phyloP scores from a whole-genome alignment of 2,113 vertebrate species.

The Phylloscopus whistleri region DNA sequence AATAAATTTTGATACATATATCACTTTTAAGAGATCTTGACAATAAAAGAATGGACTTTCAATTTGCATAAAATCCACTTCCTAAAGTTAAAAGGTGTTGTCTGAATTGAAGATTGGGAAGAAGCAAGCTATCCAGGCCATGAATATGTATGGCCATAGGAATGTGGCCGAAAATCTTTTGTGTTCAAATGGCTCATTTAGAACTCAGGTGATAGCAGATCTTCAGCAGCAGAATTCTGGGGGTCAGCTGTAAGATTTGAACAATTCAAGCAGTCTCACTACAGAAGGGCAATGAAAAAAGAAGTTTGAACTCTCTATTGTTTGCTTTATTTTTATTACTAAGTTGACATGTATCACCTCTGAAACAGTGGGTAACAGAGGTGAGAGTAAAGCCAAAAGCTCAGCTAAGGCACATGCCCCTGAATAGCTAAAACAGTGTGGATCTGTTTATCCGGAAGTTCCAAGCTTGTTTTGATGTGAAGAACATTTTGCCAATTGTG shows the following conservation, averaged over 20 bases:
- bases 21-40: neutral
- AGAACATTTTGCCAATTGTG: neutral
- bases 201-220: neutral
- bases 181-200: neutral
- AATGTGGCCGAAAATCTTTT: neutral
- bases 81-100: neutral
- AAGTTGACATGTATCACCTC: neutral
- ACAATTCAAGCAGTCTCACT: neutral
- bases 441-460: conserved; percentile 1
- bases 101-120: neutral
- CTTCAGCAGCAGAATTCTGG: neutral
- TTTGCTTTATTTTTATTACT: conserved; percentile 26
- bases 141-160: neutral
- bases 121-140: neutral
- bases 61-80: neutral
- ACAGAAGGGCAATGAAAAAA: neutral
- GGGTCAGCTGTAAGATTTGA: neutral
- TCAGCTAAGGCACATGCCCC: neutral
- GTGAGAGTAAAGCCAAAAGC: neutral
- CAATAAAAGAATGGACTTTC: neutral
- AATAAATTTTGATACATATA: neutral
- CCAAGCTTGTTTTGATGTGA: conserved; percentile 8
- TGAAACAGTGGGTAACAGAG: neutral
- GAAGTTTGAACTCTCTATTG: neutral
- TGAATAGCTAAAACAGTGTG: neutral